Base-by-base conservation (phyloP, 1,140 invertebrate species). In the Elysia chlorotica region DNA sequence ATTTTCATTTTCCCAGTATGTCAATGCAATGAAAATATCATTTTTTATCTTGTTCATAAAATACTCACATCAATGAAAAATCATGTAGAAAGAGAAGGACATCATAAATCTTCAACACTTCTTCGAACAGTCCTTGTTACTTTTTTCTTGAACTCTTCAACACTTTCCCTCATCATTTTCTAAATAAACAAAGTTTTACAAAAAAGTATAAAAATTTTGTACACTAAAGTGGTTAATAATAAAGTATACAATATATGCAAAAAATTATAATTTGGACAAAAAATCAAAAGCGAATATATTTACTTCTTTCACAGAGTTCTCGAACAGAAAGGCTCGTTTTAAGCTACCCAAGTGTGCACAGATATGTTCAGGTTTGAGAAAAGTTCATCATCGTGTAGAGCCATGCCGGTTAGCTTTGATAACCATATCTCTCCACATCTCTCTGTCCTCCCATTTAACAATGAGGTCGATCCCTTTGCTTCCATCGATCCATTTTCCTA, bases 161-260 rank as follows among this genome's bases (percentile, higher is more conserved):
- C 97, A 85, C 95, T 94, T 91, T 99, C 96, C 89, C 97, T 92
- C 95, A 96, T 98, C 90, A 98, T 95, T 93, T 99, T 99, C 85
- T 85, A 87, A 81, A 86, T 86, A 86, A 89, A 63, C 48, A 28
- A 28, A 35, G 21, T 23, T 37, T 68, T 4, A 28, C 36, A 57
- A 28, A 19, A 41, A 23, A 48, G 30, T 10, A 31, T 65, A 41
- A 68, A 59, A 59, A 19, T n/a, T n/a, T n/a, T n/a, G n/a, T n/a
- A n/a, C n/a, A n/a, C n/a, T n/a, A n/a, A n/a, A n/a, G n/a, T n/a
- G n/a, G 25, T 25, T 48, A 10, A 48, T 48, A 48, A 48, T 10
- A 59, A 59, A 59, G 25, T 10, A 59, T 17, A 59, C 17, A 59
- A 6, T 17, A 59, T 59, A 17, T 10, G 25, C n/a, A 14, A 48